Percentiles rank a stretch among this genome's conserved stretches.
Conservation (phyloP, 2,888 invertebrate species). For the Lampropteryx suffumata region DNA sequence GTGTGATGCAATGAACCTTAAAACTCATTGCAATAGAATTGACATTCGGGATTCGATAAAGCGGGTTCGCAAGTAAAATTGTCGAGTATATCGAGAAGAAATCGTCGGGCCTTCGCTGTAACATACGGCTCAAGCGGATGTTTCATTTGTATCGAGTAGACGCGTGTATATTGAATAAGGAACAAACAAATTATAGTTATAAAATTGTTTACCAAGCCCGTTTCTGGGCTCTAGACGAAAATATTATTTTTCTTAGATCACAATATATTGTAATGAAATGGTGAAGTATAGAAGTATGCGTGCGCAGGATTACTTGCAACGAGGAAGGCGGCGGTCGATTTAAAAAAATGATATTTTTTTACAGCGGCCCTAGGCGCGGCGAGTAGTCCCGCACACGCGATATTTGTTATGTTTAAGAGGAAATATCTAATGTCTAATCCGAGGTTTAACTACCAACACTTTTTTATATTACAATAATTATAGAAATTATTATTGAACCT, state of each 20-base stretch:
- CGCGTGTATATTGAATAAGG: constrained; percentile 59
- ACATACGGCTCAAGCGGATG: constrained; percentile 44
- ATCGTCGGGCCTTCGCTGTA: constrained; percentile 56
- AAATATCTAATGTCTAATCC: constrained; percentile 83
- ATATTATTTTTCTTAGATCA: constrained; percentile 83
- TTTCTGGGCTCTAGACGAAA: constrained; percentile 74
- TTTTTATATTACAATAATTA: constrained; percentile 84
- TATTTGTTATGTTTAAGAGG: constrained; percentile 83
- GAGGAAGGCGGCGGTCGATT: constrained; percentile 44
- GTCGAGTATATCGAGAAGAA: constrained; percentile 26
- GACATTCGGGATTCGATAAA: constrained; percentile 2
- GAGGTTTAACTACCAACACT: constrained; percentile 82
- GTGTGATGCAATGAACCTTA: constrained; percentile 26
- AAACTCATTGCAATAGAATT: constrained; percentile 10
- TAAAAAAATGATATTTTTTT: constrained; percentile 76
- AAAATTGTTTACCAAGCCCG: constrained; percentile 78
- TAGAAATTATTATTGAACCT: constrained; percentile 83
- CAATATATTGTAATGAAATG: constrained; percentile 81
- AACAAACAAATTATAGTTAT: constrained; percentile 78
- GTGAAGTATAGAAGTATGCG: constrained; percentile 70
- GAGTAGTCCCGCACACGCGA: constrained; percentile 41
- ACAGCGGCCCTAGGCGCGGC: constrained; percentile 43
- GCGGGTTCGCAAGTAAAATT: not conserved
- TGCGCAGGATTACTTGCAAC: constrained; percentile 34
- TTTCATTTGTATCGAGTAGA: constrained; percentile 63